Evolutionary conservation across 2,113 vertebrate species (phyloP).

Genomic region (Gobius niger): DNA sequence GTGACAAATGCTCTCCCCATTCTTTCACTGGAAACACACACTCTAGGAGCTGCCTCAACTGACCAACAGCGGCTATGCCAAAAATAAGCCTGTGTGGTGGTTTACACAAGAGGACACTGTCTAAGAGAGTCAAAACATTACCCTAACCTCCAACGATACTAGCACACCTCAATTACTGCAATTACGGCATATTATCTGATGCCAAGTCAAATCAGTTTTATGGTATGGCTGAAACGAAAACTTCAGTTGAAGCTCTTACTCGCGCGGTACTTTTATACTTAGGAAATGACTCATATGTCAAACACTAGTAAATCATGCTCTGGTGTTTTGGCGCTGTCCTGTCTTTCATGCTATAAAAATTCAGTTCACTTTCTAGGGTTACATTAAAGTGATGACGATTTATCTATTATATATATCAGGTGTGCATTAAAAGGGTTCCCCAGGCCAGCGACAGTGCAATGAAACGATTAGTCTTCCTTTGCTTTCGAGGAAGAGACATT

Average conservation of each 20-base stretch:
- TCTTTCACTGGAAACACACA: slow-evolving; percentile 55
- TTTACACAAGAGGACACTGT: slow-evolving; percentile 37
- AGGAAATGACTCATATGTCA: slow-evolving; percentile 3
- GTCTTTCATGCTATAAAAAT: background rate
- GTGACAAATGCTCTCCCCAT: slow-evolving; percentile 69
- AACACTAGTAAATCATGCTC: slow-evolving; percentile 5
- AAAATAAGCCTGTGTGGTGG: slow-evolving; percentile 51
- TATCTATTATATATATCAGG: slow-evolving; percentile 3
- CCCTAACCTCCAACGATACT: slow-evolving; percentile 37
- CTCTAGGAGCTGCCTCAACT: slow-evolving; percentile 35
- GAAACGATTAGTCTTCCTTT: background rate
- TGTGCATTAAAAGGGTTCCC: background rate
- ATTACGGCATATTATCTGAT: slow-evolving; percentile 30
- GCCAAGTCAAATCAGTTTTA: slow-evolving; percentile 11
- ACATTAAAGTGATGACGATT: slow-evolving; percentile 5
- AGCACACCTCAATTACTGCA: slow-evolving; percentile 40
- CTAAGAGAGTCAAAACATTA: slow-evolving; percentile 46
- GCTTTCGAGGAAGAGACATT: background rate
- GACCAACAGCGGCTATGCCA: slow-evolving; percentile 47
- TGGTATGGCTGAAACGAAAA: slow-evolving; percentile 2
- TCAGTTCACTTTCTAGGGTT: background rate
- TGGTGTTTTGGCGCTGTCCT: background rate
- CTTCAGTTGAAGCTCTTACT: slow-evolving; percentile 14
- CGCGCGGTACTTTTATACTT: slow-evolving; percentile 22
- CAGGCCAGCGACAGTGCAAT: background rate